Evolutionary conservation across 1,140 invertebrate genomes (phyloP), one percentile per base, ranked within the genome.

Genomic region (Meloidogyne floridensis): DNA sequence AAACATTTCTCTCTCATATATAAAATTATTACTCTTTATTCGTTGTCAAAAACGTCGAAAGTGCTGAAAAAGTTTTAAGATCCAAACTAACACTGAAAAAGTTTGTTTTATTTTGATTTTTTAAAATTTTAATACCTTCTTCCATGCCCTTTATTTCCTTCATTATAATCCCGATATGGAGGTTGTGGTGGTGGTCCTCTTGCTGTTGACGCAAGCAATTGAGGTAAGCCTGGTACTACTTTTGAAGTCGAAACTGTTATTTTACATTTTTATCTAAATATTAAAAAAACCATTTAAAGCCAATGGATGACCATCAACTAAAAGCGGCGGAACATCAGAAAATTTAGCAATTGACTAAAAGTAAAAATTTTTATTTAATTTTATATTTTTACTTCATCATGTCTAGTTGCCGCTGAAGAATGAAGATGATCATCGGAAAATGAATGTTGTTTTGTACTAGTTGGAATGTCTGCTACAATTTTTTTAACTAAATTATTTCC

Each of bases 181-280:
- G 84, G 86, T 75, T 84, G 83, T 47, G 84, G 84, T n/a, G 84
- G 86, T 69, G 86, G 84, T 8, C 84, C 84, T 74, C 85, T 20
- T 9, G 56, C n/a, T 13, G 77, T 69, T 53, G 77, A 20, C 20
- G 53, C n/a, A 65, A 79, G 72, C 51, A 80, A 74, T 7, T 78
- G 80, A 11, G 71, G 53, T n/a, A 82, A 82, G 18, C 72, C 20
- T 13, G 72, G 80, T 9, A 73, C 20, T 82, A 71, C n/a, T 9
- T 81, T 69, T 1, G 77, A 79, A 47, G 56, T 71, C 10, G 77
- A n/a, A 32, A 72, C 65, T 65, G 65, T 32, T 79, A 72, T 20
- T 54, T 6, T 13, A 15, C 2, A 56, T 59, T 8, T 20, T 53
- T 59, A 69, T 43, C 32, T 9, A 70, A 74, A 3, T 82, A 10